Evolutionary conservation across 2,113 vertebrate species (phyloP), one percentile per base, ranked within the genome.

Genomic region (Oxygymnocypris stewartii): DNA sequence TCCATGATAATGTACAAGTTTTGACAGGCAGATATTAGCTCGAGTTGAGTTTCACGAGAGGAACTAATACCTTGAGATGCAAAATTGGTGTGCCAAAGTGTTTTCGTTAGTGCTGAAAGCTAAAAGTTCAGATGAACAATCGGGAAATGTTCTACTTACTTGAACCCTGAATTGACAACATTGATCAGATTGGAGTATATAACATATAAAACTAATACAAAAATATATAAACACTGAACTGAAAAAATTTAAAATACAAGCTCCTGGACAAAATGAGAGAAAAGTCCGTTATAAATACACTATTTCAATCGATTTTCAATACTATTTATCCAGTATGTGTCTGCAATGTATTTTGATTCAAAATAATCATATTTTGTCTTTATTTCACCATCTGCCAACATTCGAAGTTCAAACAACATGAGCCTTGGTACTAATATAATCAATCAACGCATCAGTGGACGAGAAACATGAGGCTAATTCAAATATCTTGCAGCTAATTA

Each of bases 401-500:
- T 69, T 37, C 20, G 6, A 59, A 59, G 16, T 71, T 71, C 16
- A 37, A 71, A 40, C n/a, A n/a, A n/a, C 69, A 73, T 20, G 18
- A 10, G 18, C 16, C 67, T 20, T 47, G 16, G 28, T 35, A 78
- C 47, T 59, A 2, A 12, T 23, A 57, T 18, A 57, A n/a, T 18
- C 44, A 28, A 16, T 76, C 42, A 76, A 25, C 23, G 6, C 47
- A 59, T 79, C 35, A 79, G 78, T 1, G 51, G 3, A 57, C 0
- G 79, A 69, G 42, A 49, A 51, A 82, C 47, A 51, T 18, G 3
- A 49, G 42, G 65, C 63, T 71, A 71, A 82, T 82, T 67, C 40
- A 54, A 78, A 82, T 16, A 28, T 25, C n/a, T 47, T 4, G 65
- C 12, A 31, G 61, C 61, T 67, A 65, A 18, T 49, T 47, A 49